phyloP scores from a whole-genome alignment of 2,113 vertebrate species.

The Oncorhynchus kisutch region DNA sequence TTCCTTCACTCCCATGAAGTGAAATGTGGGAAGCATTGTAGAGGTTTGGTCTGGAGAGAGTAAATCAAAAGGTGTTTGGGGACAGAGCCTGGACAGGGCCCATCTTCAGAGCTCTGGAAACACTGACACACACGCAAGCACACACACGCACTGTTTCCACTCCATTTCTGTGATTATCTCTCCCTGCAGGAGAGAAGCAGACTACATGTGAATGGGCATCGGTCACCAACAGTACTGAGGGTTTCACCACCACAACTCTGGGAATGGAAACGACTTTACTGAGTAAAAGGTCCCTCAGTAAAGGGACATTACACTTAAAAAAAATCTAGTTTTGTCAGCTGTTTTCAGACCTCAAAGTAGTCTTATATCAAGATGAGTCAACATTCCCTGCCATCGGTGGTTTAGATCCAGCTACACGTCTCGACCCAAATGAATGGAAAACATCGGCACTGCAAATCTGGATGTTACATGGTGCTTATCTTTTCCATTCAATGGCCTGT shows the following conservation, averaged over 20 bases:
- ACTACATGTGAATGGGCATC: slow-evolving; percentile 49
- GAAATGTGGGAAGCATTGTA: slow-evolving; percentile 2
- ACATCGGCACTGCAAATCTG: no score
- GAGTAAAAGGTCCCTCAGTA: no score
- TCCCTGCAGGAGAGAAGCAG: slow-evolving; percentile 41
- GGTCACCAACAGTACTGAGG: slow-evolving; percentile 52
- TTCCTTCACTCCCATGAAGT: not conserved
- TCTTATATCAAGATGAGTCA: no score
- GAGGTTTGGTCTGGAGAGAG: slow-evolving; percentile 25
- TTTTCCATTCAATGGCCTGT: no score
- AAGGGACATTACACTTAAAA: no score
- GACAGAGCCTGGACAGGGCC: slow-evolving; percentile 25
- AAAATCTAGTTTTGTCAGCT: no score
- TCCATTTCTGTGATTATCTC: slow-evolving; percentile 57
- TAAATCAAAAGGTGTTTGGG: slow-evolving; percentile 39
- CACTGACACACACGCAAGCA: not conserved
- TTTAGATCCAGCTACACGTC: no score
- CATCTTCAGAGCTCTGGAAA: slow-evolving; percentile 43
- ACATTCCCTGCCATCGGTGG: no score
- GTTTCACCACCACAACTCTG: slow-evolving; percentile 24
- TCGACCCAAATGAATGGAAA: no score
- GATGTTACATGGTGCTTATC: no score
- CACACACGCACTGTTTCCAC: slow-evolving; percentile 45
- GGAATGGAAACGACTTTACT: slow-evolving; percentile 9
- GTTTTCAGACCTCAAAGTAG: no score